These are phyloP conservation scores for Leptopilina syphax DNA, from an alignment of 2,888 invertebrate species.

Conservation along the genomic window DNA sequence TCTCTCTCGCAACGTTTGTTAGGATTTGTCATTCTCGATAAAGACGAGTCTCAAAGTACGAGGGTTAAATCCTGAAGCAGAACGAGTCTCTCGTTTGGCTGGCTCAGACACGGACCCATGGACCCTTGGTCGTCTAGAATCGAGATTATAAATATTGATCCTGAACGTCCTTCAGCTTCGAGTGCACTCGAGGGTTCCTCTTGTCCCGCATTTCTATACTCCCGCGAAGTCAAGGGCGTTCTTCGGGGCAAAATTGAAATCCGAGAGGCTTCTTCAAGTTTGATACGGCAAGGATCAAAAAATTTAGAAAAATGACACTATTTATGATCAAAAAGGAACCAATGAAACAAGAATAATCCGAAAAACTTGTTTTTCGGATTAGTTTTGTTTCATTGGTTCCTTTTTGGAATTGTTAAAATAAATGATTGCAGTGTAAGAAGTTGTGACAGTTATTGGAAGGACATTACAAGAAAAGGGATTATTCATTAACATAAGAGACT, in stretches of 20 bases:
- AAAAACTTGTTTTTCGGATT: not conserved
- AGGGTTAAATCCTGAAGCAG: conserved; percentile 45
- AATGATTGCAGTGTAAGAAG: too few species aligned
- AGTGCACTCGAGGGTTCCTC: conserved; percentile 72
- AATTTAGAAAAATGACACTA: conserved; percentile 20
- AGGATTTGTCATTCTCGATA: conserved; percentile 45
- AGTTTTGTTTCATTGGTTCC: too few species aligned
- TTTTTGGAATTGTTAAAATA: not conserved
- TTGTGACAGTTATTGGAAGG: too few species aligned
- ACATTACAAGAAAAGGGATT: not conserved
- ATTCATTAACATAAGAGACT: not conserved
- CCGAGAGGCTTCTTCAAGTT: conserved; percentile 65
- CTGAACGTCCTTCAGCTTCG: conserved; percentile 71
- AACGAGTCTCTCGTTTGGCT: conserved; percentile 61
- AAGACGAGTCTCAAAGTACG: conserved; percentile 49
- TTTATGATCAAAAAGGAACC: too few species aligned
- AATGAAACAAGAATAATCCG: too few species aligned
- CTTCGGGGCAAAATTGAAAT: conserved; percentile 73
- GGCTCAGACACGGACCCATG: conserved; percentile 61
- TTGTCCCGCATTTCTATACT: conserved; percentile 72
- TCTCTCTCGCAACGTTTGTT: conserved; percentile 52
- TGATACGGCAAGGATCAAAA: conserved; percentile 18
- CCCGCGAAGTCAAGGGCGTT: conserved; percentile 63
- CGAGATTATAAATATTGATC: conserved; percentile 76
- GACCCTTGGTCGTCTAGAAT: conserved; percentile 68